Evolutionary conservation across 92 coral and sea anemone species (phyloP).

Genomic region (Micromussa lordhowensis): DNA sequence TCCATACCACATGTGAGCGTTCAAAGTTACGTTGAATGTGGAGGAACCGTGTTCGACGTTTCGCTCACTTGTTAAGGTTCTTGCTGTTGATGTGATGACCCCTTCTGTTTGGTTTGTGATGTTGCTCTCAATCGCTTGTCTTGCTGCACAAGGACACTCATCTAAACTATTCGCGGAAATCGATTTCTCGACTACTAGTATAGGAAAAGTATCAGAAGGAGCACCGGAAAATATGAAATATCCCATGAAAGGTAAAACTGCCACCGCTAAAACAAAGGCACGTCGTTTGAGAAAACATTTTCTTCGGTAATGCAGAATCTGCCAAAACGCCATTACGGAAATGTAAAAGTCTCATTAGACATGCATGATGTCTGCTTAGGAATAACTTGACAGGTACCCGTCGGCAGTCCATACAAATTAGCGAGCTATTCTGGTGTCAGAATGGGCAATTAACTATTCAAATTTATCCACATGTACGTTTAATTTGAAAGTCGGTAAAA

Average conservation of each 20-base stretch:
- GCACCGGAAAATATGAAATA: neutral
- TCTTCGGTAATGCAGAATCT: neutral
- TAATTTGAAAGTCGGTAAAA: no score
- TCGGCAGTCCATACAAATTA: neutral
- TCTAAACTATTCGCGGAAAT: slow-evolving; percentile 9
- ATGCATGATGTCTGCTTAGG: no score
- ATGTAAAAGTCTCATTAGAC: no score
- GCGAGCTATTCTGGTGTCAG: no score
- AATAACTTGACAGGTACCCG: no score
- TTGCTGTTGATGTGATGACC: neutral
- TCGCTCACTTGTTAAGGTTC: neutral
- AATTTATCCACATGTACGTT: no score
- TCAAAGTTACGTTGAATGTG: neutral
- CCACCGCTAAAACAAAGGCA: neutral
- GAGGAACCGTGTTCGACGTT: neutral
- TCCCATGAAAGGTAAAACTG: neutral
- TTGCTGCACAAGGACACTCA: neutral
- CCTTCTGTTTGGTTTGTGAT: neutral
- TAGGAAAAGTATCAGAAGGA: neutral
- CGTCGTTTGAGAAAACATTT: neutral
- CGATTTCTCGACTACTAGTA: no score
- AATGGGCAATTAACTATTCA: no score
- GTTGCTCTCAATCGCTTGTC: neutral
- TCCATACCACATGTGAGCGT: slow-evolving; percentile 15
- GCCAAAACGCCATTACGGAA: neutral